Percentiles rank a stretch among this genome's conserved stretches.
Evolutionary conservation across 2,113 vertebrate genomes (phyloP).

Genomic region (Gasterosteus nipponicus): DNA sequence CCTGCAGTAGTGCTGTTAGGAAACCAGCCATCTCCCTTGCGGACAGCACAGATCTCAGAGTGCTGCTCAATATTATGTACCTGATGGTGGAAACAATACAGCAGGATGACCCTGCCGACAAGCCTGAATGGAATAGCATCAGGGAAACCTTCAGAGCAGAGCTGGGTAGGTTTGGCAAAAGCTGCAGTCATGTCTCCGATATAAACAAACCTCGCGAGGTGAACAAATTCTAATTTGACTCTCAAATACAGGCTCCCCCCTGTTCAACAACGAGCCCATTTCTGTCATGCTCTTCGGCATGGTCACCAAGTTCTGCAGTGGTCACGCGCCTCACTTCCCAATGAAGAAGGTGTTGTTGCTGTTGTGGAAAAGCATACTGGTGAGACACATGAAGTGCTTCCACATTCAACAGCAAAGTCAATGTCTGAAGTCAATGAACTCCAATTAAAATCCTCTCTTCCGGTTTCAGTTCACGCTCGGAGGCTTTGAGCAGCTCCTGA

Average conservation of each 20-base stretch:
- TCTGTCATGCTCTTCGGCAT: constrained; percentile 97
- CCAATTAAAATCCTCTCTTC: not conserved
- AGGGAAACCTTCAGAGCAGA: constrained; percentile 93
- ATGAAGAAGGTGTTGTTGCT: constrained; percentile 97
- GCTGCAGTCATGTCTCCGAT: not conserved
- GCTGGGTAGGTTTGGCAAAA: constrained; percentile 83
- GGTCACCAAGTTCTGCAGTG: constrained; percentile 98
- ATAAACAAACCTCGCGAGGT: not conserved
- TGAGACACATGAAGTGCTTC: constrained; percentile 71
- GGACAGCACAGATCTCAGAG: constrained; percentile 96
- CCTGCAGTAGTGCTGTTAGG: constrained; percentile 95
- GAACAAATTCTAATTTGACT: not conserved
- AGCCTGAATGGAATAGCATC: constrained; percentile 89
- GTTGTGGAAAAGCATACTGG: constrained; percentile 96
- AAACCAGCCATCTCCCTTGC: constrained; percentile 98
- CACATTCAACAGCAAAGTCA: not conserved
- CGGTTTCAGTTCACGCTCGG: constrained; percentile 90
- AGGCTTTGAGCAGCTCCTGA: constrained; percentile 94
- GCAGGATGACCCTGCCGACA: constrained; percentile 90
- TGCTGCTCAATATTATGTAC: constrained; percentile 98
- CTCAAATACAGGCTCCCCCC: constrained; percentile 84
- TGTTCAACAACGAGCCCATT: constrained; percentile 95
- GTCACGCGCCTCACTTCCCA: constrained; percentile 95
- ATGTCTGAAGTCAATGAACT: not conserved
- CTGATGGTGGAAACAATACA: constrained; percentile 94